Conservation (phyloP, 2,113 vertebrate genomes). For the Antennarius striatus region DNA sequence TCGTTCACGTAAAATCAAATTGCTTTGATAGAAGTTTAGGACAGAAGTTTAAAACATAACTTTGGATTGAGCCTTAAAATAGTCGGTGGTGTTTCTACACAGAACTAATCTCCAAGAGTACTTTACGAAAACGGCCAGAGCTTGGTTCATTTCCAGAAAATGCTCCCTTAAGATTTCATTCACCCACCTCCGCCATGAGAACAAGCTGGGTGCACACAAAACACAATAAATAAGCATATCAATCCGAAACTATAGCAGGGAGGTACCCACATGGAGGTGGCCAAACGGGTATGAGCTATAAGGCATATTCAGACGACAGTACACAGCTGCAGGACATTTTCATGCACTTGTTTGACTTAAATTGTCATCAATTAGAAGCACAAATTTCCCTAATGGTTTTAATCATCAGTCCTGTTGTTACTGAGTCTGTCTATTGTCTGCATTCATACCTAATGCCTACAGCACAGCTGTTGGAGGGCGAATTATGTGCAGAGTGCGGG, state of each 20-base stretch:
- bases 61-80: constrained; percentile 28
- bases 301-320: constrained; percentile 20
- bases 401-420: constrained; percentile 48
- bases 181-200: constrained; percentile 12
- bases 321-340: constrained; percentile 36
- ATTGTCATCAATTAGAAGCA: constrained; percentile 40
- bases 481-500: constrained; percentile 29
- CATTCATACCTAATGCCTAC: neutral
- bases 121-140: neutral
- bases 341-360: constrained; percentile 32
- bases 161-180: constrained; percentile 10
- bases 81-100: neutral
- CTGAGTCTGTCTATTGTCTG: constrained; percentile 39
- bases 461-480: constrained; percentile 27
- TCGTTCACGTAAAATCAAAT: neutral
- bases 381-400: constrained; percentile 45
- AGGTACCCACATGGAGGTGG: constrained; percentile 21
- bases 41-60: constrained; percentile 37
- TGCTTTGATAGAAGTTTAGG: constrained; percentile 9
- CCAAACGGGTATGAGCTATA: constrained; percentile 33
- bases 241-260: constrained; percentile 14
- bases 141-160: constrained; percentile 19
- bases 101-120: neutral
- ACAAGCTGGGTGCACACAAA: neutral
- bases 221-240: constrained; percentile 8